Percentiles rank a stretch among this genome's conserved stretches.
Conservation (phyloP, 2,113 vertebrate species). For the Xyrauchen texanus region DNA sequence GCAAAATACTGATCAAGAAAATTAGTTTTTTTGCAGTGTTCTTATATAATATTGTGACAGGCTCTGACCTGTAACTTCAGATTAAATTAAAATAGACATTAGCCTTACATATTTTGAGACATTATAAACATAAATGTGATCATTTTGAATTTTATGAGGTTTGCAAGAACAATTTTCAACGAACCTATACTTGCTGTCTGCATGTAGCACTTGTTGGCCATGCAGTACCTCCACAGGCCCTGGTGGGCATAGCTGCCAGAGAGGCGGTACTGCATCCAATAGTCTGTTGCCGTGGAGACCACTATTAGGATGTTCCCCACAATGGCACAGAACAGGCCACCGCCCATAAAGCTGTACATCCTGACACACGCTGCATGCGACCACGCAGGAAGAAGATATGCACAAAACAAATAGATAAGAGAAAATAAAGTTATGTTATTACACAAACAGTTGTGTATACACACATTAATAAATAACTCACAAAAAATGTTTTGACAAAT, state of each 20-base stretch:
- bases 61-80: no score
- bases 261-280: constrained; percentile 85
- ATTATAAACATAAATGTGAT: neutral
- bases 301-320: constrained; percentile 83
- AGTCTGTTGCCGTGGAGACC: constrained; percentile 66
- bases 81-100: no score
- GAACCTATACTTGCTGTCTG: constrained; percentile 84
- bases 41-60: no score
- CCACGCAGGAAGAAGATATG: neutral
- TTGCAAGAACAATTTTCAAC: constrained; percentile 30
- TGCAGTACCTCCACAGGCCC: constrained; percentile 85
- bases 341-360: constrained; percentile 89
- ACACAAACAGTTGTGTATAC: no score
- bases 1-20: no score
- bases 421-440: neutral
- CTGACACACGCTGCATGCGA: constrained; percentile 51
- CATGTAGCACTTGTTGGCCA: constrained; percentile 83
- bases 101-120: neutral
- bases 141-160: neutral
- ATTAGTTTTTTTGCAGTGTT: no score
- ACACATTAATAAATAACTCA: no score
- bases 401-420: constrained; percentile 9
- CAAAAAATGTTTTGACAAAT: no score
- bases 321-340: constrained; percentile 84
- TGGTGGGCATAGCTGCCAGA: constrained; percentile 83